phyloP scores from a whole-genome alignment of 2,888 invertebrate species.

The Noctuana brunneofusca region DNA sequence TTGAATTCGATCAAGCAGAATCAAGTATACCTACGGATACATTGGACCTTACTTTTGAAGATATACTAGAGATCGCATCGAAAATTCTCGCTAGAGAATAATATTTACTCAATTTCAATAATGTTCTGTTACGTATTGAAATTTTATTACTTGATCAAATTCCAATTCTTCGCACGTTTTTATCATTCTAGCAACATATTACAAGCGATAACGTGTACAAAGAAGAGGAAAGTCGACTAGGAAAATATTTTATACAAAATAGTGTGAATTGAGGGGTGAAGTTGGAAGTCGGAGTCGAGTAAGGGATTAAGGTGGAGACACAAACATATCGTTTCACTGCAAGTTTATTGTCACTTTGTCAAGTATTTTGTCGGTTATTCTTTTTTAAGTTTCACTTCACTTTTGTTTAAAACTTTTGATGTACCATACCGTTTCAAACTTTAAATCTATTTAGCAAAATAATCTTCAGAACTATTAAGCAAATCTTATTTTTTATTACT shows the following conservation, averaged over 20 bases:
- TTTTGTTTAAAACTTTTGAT: not conserved
- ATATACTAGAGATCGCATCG: no score
- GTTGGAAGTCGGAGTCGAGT: conserved; percentile 50
- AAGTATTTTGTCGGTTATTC: not conserved
- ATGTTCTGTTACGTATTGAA: conserved; percentile 38
- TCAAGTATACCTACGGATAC: no score
- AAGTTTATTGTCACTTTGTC: not conserved
- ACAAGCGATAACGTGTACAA: conserved; percentile 54
- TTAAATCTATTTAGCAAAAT: not conserved
- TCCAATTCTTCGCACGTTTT: conserved; percentile 54
- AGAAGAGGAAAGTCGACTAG: conserved; percentile 38
- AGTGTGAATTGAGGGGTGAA: conserved; percentile 46
- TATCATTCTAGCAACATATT: conserved; percentile 50
- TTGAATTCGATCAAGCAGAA: no score
- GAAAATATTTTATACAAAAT: conserved; percentile 32
- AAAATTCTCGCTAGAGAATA: not conserved
- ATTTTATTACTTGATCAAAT: conserved; percentile 36
- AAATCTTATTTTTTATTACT: no score
- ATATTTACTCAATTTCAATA: conserved; percentile 15
- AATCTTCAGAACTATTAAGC: no score
- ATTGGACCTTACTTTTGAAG: no score
- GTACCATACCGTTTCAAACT: not conserved
- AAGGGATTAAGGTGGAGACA: conserved; percentile 61
- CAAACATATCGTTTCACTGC: conserved; percentile 37
- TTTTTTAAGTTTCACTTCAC: not conserved